Conservation (phyloP, 2,888 invertebrate species). For the Melieria picta region DNA sequence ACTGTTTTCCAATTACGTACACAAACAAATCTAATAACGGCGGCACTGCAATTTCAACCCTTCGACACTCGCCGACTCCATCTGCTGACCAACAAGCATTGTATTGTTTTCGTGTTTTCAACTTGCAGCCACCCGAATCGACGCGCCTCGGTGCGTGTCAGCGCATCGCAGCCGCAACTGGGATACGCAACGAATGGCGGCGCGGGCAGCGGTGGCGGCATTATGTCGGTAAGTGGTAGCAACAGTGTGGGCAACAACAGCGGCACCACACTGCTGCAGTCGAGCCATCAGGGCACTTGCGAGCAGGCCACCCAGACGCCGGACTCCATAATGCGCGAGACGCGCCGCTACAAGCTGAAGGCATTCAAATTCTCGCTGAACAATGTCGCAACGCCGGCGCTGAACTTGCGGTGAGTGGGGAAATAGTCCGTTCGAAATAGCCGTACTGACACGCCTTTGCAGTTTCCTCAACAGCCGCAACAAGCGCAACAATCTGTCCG, state of each 20-base stretch:
- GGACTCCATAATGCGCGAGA: conserved; percentile 76
- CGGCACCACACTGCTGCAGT: conserved; percentile 58
- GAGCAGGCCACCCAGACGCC: conserved; percentile 80
- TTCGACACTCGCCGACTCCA: no score
- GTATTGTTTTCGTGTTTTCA: neutral
- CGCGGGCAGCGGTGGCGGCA: conserved; percentile 33
- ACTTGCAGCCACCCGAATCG: conserved; percentile 58
- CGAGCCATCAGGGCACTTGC: conserved; percentile 66
- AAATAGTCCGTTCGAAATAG: neutral
- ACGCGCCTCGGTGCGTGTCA: conserved; percentile 57
- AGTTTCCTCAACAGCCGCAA: conserved; percentile 77
- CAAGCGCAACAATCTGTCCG: conserved; percentile 77
- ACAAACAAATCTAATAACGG: no score
- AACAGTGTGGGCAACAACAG: conserved; percentile 41
- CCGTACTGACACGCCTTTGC: conserved; percentile 40
- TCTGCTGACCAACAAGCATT: no score
- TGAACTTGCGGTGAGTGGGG: conserved; percentile 68
- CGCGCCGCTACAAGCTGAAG: conserved; percentile 71
- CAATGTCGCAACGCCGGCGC: conserved; percentile 71
- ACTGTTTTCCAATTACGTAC: no score
- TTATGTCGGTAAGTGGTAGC: conserved; percentile 31
- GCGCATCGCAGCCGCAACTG: conserved; percentile 61
- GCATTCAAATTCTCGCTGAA: conserved; percentile 73
- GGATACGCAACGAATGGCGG: conserved; percentile 69
- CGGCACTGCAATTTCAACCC: no score